Conservation (phyloP, 2,888 invertebrate species). For the Thalpophila matura region DNA sequence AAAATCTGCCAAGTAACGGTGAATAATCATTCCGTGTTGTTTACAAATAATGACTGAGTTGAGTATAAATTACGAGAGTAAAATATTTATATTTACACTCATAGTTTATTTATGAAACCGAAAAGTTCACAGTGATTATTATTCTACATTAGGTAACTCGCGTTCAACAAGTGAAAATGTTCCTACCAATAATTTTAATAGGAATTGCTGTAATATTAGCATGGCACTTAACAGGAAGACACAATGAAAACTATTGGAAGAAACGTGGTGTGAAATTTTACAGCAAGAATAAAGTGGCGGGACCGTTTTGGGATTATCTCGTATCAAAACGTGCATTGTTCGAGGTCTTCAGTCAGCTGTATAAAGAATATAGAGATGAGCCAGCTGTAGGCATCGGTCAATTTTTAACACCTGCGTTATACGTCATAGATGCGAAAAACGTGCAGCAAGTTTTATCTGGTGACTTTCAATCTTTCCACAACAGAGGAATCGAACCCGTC, state of each 20-base stretch:
- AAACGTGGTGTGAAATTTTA: constrained; percentile 65
- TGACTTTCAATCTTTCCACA: constrained; percentile 71
- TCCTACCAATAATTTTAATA: constrained; percentile 32
- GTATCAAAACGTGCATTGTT: constrained; percentile 28
- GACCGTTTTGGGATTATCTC: constrained; percentile 65
- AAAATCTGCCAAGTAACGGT: constrained; percentile 5
- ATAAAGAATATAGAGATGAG: constrained; percentile 68
- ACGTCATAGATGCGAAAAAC: constrained; percentile 67
- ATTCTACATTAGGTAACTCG: not conserved
- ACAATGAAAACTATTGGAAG: constrained; percentile 73
- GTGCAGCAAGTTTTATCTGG: constrained; percentile 66
- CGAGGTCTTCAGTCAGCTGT: constrained; percentile 60
- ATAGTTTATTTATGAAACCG: not conserved
- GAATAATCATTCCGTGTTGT: no score
- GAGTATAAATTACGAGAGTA: constrained; percentile 17
- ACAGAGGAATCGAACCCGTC: constrained; percentile 66
- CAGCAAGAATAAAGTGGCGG: constrained; percentile 37
- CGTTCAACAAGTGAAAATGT: constrained; percentile 9
- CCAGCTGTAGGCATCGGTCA: constrained; percentile 69
- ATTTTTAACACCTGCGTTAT: constrained; percentile 57
- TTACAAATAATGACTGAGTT: constrained; percentile 7
- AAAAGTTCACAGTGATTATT: not conserved
- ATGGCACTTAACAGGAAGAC: constrained; percentile 38
- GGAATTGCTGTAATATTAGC: constrained; percentile 5
- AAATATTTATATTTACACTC: constrained; percentile 1